Percentiles rank a stretch among this genome's conserved stretches.
These are phyloP conservation scores for Aleiodes leptofemur DNA, from an alignment of 2,888 invertebrate species.

Conservation along the genomic window DNA sequence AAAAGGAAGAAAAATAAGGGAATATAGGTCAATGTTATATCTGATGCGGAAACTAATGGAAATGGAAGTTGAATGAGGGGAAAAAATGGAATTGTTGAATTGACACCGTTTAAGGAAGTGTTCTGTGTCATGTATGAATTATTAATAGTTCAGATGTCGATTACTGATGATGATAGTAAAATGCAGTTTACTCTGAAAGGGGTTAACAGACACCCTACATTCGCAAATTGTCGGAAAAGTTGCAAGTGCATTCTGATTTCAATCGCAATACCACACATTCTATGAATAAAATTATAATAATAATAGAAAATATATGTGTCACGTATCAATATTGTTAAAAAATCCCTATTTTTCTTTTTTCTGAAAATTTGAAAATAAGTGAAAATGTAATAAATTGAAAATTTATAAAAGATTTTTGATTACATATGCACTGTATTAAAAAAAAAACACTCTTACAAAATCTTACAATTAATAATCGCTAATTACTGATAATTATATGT, in stretches of 20 bases:
- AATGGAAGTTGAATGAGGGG: neutral
- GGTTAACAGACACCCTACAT: too few relatives aligned
- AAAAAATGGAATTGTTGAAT: constrained; percentile 15
- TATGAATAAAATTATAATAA: too few relatives aligned
- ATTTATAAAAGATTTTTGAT: neutral
- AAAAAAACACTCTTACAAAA: constrained; percentile 26
- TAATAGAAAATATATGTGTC: too few relatives aligned
- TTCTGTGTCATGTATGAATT: constrained; percentile 17
- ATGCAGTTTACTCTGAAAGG: neutral
- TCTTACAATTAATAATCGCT: constrained; percentile 24
- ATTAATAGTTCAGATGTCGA: constrained; percentile 8
- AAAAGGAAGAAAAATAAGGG: neutral
- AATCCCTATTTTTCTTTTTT: neutral
- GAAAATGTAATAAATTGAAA: neutral
- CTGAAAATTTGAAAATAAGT: neutral
- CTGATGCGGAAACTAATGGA: constrained; percentile 9
- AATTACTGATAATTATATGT: constrained; percentile 13
- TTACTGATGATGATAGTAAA: constrained; percentile 7
- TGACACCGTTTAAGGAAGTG: neutral
- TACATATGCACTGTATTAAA: constrained; percentile 28
- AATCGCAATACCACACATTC: too few relatives aligned
- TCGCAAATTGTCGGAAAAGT: too few relatives aligned
- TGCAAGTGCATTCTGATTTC: too few relatives aligned
- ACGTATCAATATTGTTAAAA: too few relatives aligned
- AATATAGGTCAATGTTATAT: neutral